Percentiles rank a stretch among this genome's conserved stretches.
Evolutionary conservation across 2,888 invertebrate genomes (phyloP).

Genomic region (Xestobium rufovillosum): DNA sequence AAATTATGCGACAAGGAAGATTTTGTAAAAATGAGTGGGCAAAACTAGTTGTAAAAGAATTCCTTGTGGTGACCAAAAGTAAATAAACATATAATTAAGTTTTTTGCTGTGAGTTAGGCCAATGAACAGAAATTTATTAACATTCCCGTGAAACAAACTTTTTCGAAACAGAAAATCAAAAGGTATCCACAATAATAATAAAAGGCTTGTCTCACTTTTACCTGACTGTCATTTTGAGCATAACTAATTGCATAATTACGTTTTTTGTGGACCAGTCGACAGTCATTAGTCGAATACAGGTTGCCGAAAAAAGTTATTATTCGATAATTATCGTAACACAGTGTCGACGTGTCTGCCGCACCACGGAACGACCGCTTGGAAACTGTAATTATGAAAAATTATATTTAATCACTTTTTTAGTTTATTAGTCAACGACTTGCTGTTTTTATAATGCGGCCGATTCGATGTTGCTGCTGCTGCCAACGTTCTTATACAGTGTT

Average conservation of each 20-base stretch:
- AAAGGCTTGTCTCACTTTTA: conserved; percentile 36
- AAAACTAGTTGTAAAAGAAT: not conserved
- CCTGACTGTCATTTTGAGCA: conserved; percentile 42
- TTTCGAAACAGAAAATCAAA: not conserved
- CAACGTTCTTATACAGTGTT: too few species aligned
- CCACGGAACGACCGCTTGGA: conserved; percentile 18
- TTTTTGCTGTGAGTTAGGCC: too few species aligned
- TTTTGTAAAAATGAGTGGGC: not conserved
- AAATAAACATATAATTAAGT: too few species aligned
- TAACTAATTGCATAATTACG: conserved; percentile 44
- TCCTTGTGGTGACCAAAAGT: too few species aligned
- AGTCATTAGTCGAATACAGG: conserved; percentile 34
- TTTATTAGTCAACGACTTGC: conserved; percentile 17
- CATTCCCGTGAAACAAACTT: too few species aligned
- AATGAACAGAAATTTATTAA: too few species aligned
- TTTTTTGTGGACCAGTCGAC: conserved; percentile 35
- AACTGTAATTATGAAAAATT: conserved; percentile 37
- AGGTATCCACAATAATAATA: conserved; percentile 31
- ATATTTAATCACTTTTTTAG: conserved; percentile 30
- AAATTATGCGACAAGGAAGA: too few species aligned
- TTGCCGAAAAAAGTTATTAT: conserved; percentile 31
- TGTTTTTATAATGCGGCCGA: conserved; percentile 12
- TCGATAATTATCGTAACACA: conserved; percentile 37
- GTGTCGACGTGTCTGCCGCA: conserved; percentile 31
- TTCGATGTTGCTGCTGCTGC: too few species aligned